A percentile compares a stretch with the other conserved stretches of the same genome.
phyloP scores from a whole-genome alignment of 2,797 vertebrate species.

The Tokudaia muenninki region DNA sequence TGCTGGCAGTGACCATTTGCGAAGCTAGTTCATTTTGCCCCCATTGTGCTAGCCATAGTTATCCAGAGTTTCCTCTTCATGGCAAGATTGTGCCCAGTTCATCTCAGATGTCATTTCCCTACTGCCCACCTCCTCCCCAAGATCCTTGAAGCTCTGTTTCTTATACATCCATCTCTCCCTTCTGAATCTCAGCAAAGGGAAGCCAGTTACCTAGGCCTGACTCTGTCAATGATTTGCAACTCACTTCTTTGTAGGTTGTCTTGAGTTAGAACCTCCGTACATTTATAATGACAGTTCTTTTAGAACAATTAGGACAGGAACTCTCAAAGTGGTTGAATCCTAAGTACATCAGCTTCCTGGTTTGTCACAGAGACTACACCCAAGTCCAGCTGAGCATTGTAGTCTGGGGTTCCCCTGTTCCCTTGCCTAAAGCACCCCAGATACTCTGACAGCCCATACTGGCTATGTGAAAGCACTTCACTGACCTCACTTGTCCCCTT shows the following conservation, averaged over 20 bases:
- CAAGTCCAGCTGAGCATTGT: accelerated
- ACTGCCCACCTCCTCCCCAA: too few relatives aligned
- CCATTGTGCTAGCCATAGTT: background rate
- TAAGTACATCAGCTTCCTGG: background rate
- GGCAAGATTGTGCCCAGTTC: too few relatives aligned
- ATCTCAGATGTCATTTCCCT: background rate
- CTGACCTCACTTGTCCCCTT: background rate
- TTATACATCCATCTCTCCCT: background rate
- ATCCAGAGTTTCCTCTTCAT: too few relatives aligned
- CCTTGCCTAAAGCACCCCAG: accelerated
- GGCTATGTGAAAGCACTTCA: background rate
- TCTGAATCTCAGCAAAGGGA: background rate
- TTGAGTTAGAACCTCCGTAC: background rate
- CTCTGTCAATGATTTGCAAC: background rate
- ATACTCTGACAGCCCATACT: accelerated
- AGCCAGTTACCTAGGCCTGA: background rate
- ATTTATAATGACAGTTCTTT: background rate
- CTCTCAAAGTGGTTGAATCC: background rate
- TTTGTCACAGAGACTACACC: background rate
- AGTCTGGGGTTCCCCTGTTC: too few relatives aligned
- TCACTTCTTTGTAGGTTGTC: background rate
- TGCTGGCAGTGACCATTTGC: too few relatives aligned
- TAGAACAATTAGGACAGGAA: background rate
- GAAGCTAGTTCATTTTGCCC: background rate
- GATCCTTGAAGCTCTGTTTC: background rate